Percentiles rank a stretch among this genome's conserved stretches.
Evolutionary conservation across 2,888 invertebrate species (phyloP).

Genomic region (Megaustenia siamemsis): DNA sequence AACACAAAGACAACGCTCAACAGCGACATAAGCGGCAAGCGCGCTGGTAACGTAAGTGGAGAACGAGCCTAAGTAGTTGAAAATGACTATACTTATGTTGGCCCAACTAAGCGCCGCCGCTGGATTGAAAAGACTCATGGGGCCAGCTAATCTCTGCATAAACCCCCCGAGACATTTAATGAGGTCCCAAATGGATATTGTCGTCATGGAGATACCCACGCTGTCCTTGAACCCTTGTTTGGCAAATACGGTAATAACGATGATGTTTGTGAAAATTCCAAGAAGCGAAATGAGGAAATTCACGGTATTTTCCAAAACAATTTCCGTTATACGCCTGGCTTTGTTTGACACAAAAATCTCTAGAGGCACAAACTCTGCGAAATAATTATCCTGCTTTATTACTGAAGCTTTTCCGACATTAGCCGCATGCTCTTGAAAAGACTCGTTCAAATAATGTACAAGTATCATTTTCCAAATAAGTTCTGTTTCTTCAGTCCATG

Average conservation of each 20-base stretch:
- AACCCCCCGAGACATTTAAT: conserved; percentile 41
- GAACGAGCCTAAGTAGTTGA: conserved; percentile 42
- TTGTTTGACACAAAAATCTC: conserved; percentile 38
- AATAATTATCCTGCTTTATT: background rate
- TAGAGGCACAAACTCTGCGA: conserved; percentile 27
- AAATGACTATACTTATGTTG: conserved; percentile 38
- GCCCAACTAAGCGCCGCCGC: conserved; percentile 21
- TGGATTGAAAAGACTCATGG: conserved; percentile 21
- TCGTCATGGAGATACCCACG: conserved; percentile 44
- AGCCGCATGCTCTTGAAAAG: background rate
- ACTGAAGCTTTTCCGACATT: background rate
- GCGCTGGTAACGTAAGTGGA: conserved; percentile 45
- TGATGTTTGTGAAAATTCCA: conserved; percentile 38
- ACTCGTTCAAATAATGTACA: background rate
- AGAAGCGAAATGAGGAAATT: conserved; percentile 26
- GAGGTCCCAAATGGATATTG: conserved; percentile 42
- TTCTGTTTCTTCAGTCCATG: too few relatives aligned
- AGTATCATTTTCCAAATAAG: too few relatives aligned
- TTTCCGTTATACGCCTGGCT: conserved; percentile 5
- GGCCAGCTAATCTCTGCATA: conserved; percentile 43
- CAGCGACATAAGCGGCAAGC: conserved; percentile 45
- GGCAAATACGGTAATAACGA: conserved; percentile 38
- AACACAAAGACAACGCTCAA: conserved; percentile 48
- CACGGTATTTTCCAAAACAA: conserved; percentile 13
- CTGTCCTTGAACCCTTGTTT: conserved; percentile 51